phyloP scores from a whole-genome alignment of 2,113 vertebrate genomes.

The Microcebus lehilahytsara region DNA sequence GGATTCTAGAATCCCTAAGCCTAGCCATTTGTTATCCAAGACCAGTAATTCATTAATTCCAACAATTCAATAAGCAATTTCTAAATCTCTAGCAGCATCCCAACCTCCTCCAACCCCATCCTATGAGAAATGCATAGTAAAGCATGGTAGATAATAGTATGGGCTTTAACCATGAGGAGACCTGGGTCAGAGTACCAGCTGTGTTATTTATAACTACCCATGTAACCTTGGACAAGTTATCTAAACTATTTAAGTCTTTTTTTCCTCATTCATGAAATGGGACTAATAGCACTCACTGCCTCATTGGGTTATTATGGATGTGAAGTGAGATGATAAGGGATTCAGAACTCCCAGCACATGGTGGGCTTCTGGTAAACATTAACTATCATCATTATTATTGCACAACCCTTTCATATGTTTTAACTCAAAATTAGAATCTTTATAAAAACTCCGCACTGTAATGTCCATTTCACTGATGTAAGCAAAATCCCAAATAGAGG shows the following conservation, averaged over 20 bases:
- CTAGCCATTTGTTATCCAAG: not conserved
- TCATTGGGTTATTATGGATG: not conserved
- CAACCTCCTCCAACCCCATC: not conserved
- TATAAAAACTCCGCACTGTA: not conserved
- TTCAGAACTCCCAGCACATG: not conserved
- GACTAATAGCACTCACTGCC: not conserved
- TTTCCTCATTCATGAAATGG: not conserved
- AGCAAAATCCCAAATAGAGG: not conserved
- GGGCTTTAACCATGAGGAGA: not conserved
- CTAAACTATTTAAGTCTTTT: not conserved
- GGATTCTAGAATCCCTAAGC: not conserved
- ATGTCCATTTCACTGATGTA: not conserved
- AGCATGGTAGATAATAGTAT: not conserved
- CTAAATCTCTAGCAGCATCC: not conserved
- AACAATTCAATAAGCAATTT: not conserved
- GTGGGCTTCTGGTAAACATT: not conserved
- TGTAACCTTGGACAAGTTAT: not conserved
- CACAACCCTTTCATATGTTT: not conserved
- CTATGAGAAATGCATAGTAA: not conserved
- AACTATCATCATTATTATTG: not conserved
- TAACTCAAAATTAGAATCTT: conserved; percentile 28
- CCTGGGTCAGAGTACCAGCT: not conserved
- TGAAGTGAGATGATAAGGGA: not conserved
- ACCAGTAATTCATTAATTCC: not conserved
- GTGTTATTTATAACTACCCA: not conserved